A percentile compares a stretch with the other conserved stretches of the same genome.
Conservation (phyloP, 1,140 invertebrate species). For the Pygmarrhopalites habei region DNA sequence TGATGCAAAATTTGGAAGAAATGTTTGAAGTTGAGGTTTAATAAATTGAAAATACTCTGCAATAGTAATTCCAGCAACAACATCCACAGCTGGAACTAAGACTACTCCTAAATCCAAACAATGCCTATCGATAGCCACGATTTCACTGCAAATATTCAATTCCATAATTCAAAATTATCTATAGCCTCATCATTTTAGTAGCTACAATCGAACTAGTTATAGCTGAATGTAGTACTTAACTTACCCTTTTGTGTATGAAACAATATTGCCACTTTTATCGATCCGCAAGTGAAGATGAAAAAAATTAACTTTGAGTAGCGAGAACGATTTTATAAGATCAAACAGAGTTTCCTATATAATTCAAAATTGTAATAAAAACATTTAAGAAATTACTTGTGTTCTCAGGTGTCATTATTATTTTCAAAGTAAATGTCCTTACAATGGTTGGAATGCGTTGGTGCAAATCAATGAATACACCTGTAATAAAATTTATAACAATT, state of each 20-base stretch:
- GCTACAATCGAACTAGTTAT: background rate
- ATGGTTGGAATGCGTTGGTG: slow-evolving; percentile 55
- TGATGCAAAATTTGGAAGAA: slow-evolving; percentile 48
- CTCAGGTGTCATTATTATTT: slow-evolving; percentile 2
- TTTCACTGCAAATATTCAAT: slow-evolving; percentile 51
- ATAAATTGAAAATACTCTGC: slow-evolving; percentile 50
- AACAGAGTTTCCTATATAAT: slow-evolving; percentile 50
- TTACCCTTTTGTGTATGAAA: slow-evolving; percentile 51
- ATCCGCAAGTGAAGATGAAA: slow-evolving; percentile 52
- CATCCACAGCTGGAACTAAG: slow-evolving; percentile 56
- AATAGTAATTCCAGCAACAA: slow-evolving; percentile 41
- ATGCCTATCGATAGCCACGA: slow-evolving; percentile 57
- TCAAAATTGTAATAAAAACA: slow-evolving; percentile 22
- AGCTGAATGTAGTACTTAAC: too few species aligned
- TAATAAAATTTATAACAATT: too few species aligned
- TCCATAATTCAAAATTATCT: slow-evolving; percentile 3
- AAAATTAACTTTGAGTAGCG: slow-evolving; percentile 57
- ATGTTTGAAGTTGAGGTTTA: slow-evolving; percentile 53
- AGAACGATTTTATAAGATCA: slow-evolving; percentile 52
- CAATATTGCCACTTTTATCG: slow-evolving; percentile 47
- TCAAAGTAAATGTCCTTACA: slow-evolving; percentile 41
- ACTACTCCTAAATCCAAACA: slow-evolving; percentile 51
- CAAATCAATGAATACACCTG: slow-evolving; percentile 56
- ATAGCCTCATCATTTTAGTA: background rate
- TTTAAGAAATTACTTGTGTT: background rate